Conservation (phyloP, 1,140 invertebrate genomes). For the Drosophila sp. region DNA sequence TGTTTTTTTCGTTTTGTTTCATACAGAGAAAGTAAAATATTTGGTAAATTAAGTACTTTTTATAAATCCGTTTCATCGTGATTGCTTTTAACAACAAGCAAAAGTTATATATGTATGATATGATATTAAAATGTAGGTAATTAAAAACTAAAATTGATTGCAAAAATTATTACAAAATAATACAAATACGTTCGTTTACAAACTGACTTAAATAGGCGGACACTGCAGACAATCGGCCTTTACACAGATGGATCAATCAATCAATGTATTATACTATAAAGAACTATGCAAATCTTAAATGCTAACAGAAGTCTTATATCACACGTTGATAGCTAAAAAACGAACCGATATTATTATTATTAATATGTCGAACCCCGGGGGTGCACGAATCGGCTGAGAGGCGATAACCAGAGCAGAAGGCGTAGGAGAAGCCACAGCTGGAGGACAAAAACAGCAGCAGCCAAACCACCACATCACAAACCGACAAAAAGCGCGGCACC, state of each 20-base stretch:
- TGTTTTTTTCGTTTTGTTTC: constrained; percentile 50
- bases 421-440: constrained; percentile 69
- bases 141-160: constrained; percentile 64
- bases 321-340: constrained; percentile 61
- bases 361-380: constrained; percentile 34
- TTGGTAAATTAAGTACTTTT: constrained; percentile 82
- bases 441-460: constrained; percentile 77
- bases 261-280: constrained; percentile 21
- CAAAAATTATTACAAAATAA: constrained; percentile 73
- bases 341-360: neutral
- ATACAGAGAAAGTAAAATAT: constrained; percentile 73
- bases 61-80: constrained; percentile 72
- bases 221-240: constrained; percentile 42
- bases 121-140: constrained; percentile 30
- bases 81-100: constrained; percentile 66
- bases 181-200: constrained; percentile 76
- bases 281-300: constrained; percentile 53
- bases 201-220: constrained; percentile 74
- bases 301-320: constrained; percentile 78
- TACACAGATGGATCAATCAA: constrained; percentile 15
- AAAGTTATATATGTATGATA: constrained; percentile 36
- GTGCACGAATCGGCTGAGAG: constrained; percentile 73
- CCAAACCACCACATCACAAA: constrained; percentile 70
- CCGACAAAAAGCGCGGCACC: constrained; percentile 45
- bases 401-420: constrained; percentile 68